These are phyloP conservation scores for Drosophila fulvimacula DNA, from an alignment of 2,888 invertebrate species.

Conservation along the genomic window DNA sequence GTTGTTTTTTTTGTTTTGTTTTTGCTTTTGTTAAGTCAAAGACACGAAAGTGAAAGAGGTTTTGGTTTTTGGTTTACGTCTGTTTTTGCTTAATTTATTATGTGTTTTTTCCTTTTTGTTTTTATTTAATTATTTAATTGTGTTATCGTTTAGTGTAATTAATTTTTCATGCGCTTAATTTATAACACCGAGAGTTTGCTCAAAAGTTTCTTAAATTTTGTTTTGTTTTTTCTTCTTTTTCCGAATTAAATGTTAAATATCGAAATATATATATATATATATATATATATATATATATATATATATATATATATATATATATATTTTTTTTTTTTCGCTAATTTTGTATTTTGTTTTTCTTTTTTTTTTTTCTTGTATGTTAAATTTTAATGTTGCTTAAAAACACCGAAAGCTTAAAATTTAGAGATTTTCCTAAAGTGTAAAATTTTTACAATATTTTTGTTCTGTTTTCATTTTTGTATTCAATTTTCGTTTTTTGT, in stretches of 20 bases:
- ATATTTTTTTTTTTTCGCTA: constrained; percentile 68
- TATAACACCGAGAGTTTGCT: constrained; percentile 83
- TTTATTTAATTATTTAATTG: constrained; percentile 56
- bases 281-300: constrained; percentile 62
- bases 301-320: constrained; percentile 54
- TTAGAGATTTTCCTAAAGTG: constrained; percentile 81
- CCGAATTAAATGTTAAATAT: constrained; percentile 75
- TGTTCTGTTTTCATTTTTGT: constrained; percentile 22
- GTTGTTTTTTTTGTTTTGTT: constrained; percentile 46
- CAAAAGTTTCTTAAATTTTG: constrained; percentile 72
- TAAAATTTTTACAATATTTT: constrained; percentile 74
- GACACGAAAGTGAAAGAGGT: constrained; percentile 85
- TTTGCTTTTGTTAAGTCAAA: constrained; percentile 82
- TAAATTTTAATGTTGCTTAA: constrained; percentile 67
- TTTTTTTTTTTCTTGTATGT: constrained; percentile 61
- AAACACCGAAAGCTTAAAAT: constrained; percentile 85
- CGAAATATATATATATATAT: constrained; percentile 75
- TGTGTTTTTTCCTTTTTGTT: not conserved
- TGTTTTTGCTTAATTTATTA: constrained; percentile 65
- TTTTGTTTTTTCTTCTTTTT: constrained; percentile 48
- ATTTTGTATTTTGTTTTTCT: constrained; percentile 44
- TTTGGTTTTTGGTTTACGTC: constrained; percentile 78
- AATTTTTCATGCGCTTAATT: constrained; percentile 73
- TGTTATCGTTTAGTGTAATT: constrained; percentile 72
- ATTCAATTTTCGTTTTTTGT: constrained; percentile 21